Evolutionary conservation across 2,888 invertebrate genomes (phyloP).

Genomic region (Cepaea hortensis): DNA sequence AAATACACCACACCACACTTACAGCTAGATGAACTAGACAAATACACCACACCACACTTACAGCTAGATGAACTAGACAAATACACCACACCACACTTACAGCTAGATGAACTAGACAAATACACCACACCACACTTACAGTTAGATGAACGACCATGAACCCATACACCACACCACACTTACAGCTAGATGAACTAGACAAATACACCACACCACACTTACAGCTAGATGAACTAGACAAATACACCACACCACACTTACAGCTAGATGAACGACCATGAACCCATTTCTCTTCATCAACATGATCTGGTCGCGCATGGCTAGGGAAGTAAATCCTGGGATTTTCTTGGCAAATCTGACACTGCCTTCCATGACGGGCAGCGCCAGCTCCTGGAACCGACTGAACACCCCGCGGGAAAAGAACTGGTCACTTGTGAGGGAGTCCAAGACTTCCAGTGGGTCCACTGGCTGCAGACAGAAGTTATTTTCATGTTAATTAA

Average conservation of each 20-base stretch:
- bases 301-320: conserved; percentile 70
- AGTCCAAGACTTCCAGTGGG: conserved; percentile 51
- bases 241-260: conserved; percentile 53
- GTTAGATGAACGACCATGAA: too few relatives aligned
- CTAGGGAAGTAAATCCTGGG: conserved; percentile 68
- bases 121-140: conserved; percentile 27
- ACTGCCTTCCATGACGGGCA: conserved; percentile 69
- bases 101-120: conserved; percentile 31
- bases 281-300: conserved; percentile 73
- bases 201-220: conserved; percentile 48
- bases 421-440: conserved; percentile 57
- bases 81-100: conserved; percentile 55
- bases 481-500: not conserved
- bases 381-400: conserved; percentile 67
- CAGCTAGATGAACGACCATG: conserved; percentile 70
- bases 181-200: too few relatives aligned
- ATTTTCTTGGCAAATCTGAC: conserved; percentile 73
- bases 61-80: too few relatives aligned
- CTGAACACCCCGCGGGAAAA: conserved; percentile 59
- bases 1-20: conserved; percentile 29
- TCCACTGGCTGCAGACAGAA: conserved; percentile 42
- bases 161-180: too few relatives aligned
- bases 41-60: too few relatives aligned
- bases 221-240: conserved; percentile 56
- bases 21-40: too few relatives aligned